These are phyloP conservation scores for Psettodes erumei DNA, from an alignment of 2,113 vertebrate species.

Conservation along the genomic window DNA sequence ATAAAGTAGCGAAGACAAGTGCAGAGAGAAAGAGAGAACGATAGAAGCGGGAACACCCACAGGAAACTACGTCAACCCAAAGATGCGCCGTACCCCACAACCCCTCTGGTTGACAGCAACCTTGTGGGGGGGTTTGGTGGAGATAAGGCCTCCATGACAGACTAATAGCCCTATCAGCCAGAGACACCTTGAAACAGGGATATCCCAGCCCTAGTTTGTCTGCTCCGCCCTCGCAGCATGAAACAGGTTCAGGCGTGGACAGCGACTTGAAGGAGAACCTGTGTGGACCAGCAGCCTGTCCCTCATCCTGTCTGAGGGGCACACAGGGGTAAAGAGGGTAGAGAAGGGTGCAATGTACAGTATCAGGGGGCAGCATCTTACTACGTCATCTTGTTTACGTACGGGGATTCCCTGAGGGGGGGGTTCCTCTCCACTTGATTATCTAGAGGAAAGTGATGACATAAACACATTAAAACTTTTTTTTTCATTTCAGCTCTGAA, in stretches of 20 bases:
- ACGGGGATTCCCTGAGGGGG: constrained; percentile 75
- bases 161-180: constrained; percentile 73
- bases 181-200: constrained; percentile 80
- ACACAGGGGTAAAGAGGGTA: constrained; percentile 32
- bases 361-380: constrained; percentile 64
- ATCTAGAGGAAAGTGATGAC: constrained; percentile 32
- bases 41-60: constrained; percentile 80
- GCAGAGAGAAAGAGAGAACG: constrained; percentile 29
- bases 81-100: constrained; percentile 42
- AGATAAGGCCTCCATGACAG: constrained; percentile 75
- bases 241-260: constrained; percentile 5
- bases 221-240: constrained; percentile 57
- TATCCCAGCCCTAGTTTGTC: constrained; percentile 78
- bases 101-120: constrained; percentile 51
- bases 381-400: constrained; percentile 75
- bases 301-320: constrained; percentile 20
- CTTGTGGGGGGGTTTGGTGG: constrained; percentile 7
- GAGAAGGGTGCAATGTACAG: constrained; percentile 33
- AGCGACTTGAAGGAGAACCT: neutral
- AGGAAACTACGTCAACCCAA: constrained; percentile 60
- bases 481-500: constrained; percentile 13
- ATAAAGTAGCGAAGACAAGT: constrained; percentile 56
- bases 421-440: constrained; percentile 29
- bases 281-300: constrained; percentile 4
- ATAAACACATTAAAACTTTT: constrained; percentile 25